Conservation (phyloP, 1,140 invertebrate genomes). For the Daktulosphaira vitifoliae region DNA sequence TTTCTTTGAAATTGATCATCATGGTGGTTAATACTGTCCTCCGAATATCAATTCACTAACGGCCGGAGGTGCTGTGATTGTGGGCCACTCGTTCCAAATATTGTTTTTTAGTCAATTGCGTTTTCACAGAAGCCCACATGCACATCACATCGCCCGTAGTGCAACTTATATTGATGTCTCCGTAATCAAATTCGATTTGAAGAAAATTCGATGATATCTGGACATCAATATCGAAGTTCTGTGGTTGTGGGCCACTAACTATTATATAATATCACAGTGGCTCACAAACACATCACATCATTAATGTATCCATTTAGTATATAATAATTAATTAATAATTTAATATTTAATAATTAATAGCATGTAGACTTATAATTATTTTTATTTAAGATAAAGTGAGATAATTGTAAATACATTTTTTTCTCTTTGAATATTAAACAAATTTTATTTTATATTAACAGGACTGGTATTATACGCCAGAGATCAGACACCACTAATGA, state of each 20-base stretch:
- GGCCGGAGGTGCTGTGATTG: constrained; percentile 16
- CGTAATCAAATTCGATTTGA: not conserved
- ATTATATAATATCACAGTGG: not conserved
- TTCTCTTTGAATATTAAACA: too few relatives aligned
- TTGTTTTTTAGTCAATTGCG: not conserved
- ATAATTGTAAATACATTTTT: too few relatives aligned
- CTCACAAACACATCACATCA: constrained; percentile 22
- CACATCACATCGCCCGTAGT: constrained; percentile 11
- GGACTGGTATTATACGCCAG: too few relatives aligned
- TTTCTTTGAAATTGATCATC: too few relatives aligned
- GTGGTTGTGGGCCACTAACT: constrained; percentile 7
- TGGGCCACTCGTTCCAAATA: constrained; percentile 24
- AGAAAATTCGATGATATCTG: not conserved
- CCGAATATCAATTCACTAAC: not conserved
- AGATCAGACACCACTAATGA: too few relatives aligned
- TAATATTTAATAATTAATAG: too few relatives aligned
- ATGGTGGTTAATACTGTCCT: too few relatives aligned
- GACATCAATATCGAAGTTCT: constrained; percentile 17
- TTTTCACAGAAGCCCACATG: constrained; percentile 28
- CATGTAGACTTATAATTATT: too few relatives aligned
- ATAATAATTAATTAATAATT: too few relatives aligned
- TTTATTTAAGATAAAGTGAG: too few relatives aligned
- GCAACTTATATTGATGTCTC: not conserved
- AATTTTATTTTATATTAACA: too few relatives aligned
- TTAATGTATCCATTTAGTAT: not conserved